Percentiles rank a stretch among this genome's conserved stretches.
Conservation (phyloP, 2,888 invertebrate genomes). For the Sphaerophoria taeniata region DNA sequence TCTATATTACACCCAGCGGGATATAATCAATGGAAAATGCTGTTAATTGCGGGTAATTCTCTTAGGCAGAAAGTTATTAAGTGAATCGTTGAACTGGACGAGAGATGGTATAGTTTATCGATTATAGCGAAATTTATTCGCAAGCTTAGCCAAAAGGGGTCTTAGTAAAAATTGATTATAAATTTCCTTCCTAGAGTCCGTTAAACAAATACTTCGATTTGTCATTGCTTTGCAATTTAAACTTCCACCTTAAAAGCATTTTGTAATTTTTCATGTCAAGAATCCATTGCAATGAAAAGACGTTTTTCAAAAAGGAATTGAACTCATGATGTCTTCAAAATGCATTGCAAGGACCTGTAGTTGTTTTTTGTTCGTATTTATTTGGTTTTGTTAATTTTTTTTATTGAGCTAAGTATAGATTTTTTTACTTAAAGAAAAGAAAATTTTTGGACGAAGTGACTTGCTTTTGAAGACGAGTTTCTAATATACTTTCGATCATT, state of each 20-base stretch:
- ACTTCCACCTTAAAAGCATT: not conserved
- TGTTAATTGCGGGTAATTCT: slow-evolving; percentile 25
- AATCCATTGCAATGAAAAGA: not conserved
- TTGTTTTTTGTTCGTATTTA: too few relatives aligned
- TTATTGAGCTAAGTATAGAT: not conserved
- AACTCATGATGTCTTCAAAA: not conserved
- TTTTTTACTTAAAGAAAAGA: not conserved
- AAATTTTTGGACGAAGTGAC: not conserved
- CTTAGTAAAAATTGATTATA: not conserved
- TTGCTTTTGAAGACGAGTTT: not conserved
- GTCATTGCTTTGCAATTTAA: not conserved
- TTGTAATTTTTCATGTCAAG: not conserved
- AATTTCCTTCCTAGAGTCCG: not conserved
- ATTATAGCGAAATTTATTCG: not conserved
- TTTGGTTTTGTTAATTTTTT: too few relatives aligned
- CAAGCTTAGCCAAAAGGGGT: not conserved
- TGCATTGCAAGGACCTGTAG: not conserved
- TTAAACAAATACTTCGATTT: not conserved
- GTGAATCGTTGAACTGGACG: slow-evolving; percentile 18
- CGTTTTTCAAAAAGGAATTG: too few relatives aligned
- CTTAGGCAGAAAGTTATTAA: slow-evolving; percentile 10
- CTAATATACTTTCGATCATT: slow-evolving; percentile 3
- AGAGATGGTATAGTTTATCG: not conserved
- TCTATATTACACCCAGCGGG: slow-evolving; percentile 11
- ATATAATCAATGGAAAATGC: slow-evolving; percentile 17